Conservation (phyloP, 2,888 invertebrate genomes). For the Liodrosophila aerea region DNA sequence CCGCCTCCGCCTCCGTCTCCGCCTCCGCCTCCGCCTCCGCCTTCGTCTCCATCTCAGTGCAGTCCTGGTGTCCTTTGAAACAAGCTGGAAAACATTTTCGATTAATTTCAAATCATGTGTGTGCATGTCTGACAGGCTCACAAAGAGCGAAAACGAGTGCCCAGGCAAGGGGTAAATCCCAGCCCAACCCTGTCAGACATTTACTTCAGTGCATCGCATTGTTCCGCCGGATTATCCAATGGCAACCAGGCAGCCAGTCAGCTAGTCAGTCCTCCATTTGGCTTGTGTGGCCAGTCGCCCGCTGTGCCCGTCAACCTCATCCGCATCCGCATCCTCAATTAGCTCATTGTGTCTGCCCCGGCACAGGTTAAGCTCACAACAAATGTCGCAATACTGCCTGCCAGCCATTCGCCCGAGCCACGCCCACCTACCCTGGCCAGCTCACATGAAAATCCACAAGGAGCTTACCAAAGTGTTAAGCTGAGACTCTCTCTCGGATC, state of each 20-base stretch:
- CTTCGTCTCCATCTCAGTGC: not conserved
- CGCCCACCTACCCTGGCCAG: not conserved
- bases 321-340: slow-evolving; percentile 46
- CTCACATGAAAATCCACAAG: slow-evolving; percentile 59
- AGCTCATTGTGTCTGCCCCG: slow-evolving; percentile 20
- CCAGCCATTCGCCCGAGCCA: slow-evolving; percentile 8
- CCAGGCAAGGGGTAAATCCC: not conserved
- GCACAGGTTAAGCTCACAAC: slow-evolving; percentile 17
- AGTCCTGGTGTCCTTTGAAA: slow-evolving; percentile 17
- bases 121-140: slow-evolving; percentile 50
- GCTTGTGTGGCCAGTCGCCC: slow-evolving; percentile 30
- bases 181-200: slow-evolving; percentile 10
- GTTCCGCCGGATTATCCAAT: slow-evolving; percentile 65
- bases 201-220: slow-evolving; percentile 39
- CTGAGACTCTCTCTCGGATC: slow-evolving; percentile 13
- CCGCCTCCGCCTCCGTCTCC: not conserved
- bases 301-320: slow-evolving; percentile 39
- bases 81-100: slow-evolving; percentile 61
- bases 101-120: slow-evolving; percentile 73
- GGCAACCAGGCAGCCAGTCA: slow-evolving; percentile 48
- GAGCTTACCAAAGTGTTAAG: slow-evolving; percentile 71
- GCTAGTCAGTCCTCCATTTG: too few relatives aligned
- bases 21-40: slow-evolving; percentile 12
- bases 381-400: slow-evolving; percentile 14
- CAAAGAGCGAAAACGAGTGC: not conserved